Evolutionary conservation across 2,113 vertebrate species (phyloP).

Genomic region (Megaceryle torquata): DNA sequence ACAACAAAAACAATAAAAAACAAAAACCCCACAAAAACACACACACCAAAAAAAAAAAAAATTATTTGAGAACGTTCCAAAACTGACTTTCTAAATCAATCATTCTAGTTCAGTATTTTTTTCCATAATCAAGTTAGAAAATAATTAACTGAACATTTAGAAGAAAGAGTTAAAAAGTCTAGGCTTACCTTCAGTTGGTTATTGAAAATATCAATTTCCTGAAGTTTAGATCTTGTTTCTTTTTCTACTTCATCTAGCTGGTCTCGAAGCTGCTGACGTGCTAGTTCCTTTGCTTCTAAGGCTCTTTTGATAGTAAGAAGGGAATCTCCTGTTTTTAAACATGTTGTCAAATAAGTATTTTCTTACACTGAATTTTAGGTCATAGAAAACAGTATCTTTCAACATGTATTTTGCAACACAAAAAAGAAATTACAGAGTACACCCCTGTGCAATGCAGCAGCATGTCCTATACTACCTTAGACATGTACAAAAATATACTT

Average conservation of each 20-base stretch:
- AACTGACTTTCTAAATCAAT: background rate
- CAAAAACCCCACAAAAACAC: background rate
- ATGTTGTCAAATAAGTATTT: background rate
- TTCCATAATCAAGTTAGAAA: background rate
- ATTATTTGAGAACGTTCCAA: background rate
- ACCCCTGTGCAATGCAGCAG: background rate
- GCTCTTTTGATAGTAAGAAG: conserved; percentile 91
- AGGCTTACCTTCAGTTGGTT: conserved; percentile 93
- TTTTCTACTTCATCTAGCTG: conserved; percentile 93
- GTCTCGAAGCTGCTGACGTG: conserved; percentile 88
- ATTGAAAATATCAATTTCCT: conserved; percentile 97
- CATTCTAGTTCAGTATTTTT: background rate
- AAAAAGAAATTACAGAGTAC: background rate
- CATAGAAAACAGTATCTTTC: background rate
- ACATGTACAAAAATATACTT: conserved; percentile 62
- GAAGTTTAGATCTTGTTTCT: conserved; percentile 92
- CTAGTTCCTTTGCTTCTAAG: conserved; percentile 89
- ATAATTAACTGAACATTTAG: background rate
- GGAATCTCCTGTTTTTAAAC: conserved; percentile 84
- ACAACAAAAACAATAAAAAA: background rate
- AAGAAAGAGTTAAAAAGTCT: background rate
- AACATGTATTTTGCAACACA: background rate
- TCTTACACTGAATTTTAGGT: background rate
- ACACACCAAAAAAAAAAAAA: background rate
- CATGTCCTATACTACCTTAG: background rate